These are phyloP conservation scores for Hermetia illucens DNA, from an alignment of 1,140 invertebrate species.

Conservation along the genomic window DNA sequence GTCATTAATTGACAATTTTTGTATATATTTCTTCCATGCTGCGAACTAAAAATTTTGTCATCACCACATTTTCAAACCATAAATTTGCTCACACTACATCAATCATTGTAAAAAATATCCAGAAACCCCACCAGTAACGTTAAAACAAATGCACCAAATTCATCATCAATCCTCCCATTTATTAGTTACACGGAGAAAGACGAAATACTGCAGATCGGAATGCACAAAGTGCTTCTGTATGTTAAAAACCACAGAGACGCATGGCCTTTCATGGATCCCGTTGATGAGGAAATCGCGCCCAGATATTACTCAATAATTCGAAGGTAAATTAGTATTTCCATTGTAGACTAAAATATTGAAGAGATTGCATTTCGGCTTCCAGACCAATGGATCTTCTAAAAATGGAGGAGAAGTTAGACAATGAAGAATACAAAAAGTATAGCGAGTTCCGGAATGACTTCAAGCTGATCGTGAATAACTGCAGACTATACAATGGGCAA, in stretches of 20 bases:
- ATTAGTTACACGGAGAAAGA: slow-evolving; percentile 58
- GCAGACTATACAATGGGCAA: slow-evolving; percentile 77
- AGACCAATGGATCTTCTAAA: slow-evolving; percentile 75
- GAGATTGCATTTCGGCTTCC: slow-evolving; percentile 3
- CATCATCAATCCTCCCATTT: too few relatives aligned
- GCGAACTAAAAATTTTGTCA: too few relatives aligned
- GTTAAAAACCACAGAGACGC: slow-evolving; percentile 76
- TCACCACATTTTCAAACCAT: too few relatives aligned
- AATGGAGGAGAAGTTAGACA: slow-evolving; percentile 77
- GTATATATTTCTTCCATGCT: too few relatives aligned
- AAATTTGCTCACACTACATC: too few relatives aligned
- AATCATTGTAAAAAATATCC: too few relatives aligned
- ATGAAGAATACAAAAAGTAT: slow-evolving; percentile 61
- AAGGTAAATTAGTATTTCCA: slow-evolving; percentile 16
- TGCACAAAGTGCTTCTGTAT: slow-evolving; percentile 77
- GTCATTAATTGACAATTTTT: too few relatives aligned
- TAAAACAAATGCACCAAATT: too few relatives aligned
- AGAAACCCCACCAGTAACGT: too few relatives aligned
- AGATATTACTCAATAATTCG: slow-evolving; percentile 66
- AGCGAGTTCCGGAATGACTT: slow-evolving; percentile 76
- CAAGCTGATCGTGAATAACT: slow-evolving; percentile 81
- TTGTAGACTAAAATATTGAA: neutral
- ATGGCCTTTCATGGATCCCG: slow-evolving; percentile 83
- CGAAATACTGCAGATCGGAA: slow-evolving; percentile 70
- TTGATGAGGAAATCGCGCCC: slow-evolving; percentile 81